Conservation (phyloP, 2,797 vertebrate genomes). For the Halcyon chelicuti region DNA sequence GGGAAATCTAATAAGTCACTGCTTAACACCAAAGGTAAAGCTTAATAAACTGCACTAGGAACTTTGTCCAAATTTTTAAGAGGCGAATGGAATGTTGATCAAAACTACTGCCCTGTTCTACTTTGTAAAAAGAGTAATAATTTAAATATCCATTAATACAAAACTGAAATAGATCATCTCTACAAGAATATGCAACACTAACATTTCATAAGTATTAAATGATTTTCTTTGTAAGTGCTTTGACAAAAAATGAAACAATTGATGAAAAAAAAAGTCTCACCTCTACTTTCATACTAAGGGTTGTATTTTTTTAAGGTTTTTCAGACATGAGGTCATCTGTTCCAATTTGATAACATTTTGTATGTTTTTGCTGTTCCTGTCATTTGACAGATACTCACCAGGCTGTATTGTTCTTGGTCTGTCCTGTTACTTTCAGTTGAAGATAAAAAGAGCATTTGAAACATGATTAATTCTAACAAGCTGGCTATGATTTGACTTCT, state of each 20-base stretch:
- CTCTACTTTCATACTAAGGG: constrained; percentile 70
- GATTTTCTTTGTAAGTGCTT: constrained; percentile 74
- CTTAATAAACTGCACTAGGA: constrained; percentile 79
- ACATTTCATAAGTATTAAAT: constrained; percentile 63
- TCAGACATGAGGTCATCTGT: constrained; percentile 59
- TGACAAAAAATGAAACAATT: constrained; percentile 59
- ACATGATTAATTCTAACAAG: constrained; percentile 68
- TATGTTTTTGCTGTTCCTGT: constrained; percentile 60
- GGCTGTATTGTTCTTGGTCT: constrained; percentile 54
- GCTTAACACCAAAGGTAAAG: constrained; percentile 85
- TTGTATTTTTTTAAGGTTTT: constrained; percentile 72
- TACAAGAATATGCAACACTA: constrained; percentile 69
- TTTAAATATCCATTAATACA: constrained; percentile 64
- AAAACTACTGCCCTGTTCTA: constrained; percentile 68
- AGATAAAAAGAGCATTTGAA: constrained; percentile 53
- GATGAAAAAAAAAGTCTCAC: constrained; percentile 56
- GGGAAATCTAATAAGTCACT: constrained; percentile 65
- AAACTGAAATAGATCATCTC: constrained; percentile 71
- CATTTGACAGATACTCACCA: constrained; percentile 46
- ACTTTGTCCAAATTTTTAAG: constrained; percentile 74
- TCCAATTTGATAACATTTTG: constrained; percentile 57
- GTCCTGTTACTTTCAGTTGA: constrained; percentile 65
- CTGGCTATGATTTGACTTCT: constrained; percentile 74
- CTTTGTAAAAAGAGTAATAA: constrained; percentile 58
- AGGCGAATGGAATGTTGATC: constrained; percentile 63